Evolutionary conservation across 2,888 invertebrate genomes (phyloP).

Genomic region (Lacanobia oleracea): DNA sequence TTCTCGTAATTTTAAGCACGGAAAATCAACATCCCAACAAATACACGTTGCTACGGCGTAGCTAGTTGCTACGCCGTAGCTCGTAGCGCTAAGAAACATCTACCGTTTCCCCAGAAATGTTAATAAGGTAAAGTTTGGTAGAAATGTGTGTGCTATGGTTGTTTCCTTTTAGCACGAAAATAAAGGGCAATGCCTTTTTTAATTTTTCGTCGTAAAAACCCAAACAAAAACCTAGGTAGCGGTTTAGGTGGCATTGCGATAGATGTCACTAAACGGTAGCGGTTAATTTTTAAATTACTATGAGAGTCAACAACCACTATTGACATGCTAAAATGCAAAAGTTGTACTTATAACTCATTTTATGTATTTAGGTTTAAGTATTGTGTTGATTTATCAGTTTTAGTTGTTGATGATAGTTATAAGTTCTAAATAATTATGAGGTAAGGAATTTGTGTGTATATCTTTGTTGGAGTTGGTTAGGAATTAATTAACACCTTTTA

Average conservation of each 20-base stretch:
- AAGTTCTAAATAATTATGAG: slow-evolving; percentile 37
- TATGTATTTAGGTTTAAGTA: slow-evolving; percentile 3
- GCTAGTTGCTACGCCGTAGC: slow-evolving; percentile 4
- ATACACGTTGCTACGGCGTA: slow-evolving; percentile 32
- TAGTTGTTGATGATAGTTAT: slow-evolving; percentile 38
- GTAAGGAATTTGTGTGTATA: slow-evolving; percentile 15
- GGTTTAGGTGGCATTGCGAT: too few relatives aligned
- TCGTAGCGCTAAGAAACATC: slow-evolving; percentile 35
- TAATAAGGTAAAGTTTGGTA: slow-evolving; percentile 58
- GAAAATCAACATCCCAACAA: slow-evolving; percentile 46
- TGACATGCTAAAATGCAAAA: neutral
- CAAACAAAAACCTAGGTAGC: too few relatives aligned
- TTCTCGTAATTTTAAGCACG: slow-evolving; percentile 26
- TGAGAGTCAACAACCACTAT: neutral
- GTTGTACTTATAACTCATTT: slow-evolving; percentile 34
- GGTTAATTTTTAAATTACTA: too few relatives aligned
- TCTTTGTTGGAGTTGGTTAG: neutral
- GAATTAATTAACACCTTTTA: slow-evolving; percentile 10
- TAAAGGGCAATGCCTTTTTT: neutral
- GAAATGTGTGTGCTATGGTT: slow-evolving; percentile 35
- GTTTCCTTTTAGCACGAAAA: neutral
- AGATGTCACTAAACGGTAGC: too few relatives aligned
- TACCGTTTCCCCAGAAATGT: slow-evolving; percentile 54
- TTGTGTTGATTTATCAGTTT: slow-evolving; percentile 34
- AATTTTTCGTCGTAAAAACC: neutral